These are phyloP conservation scores for Hippocampus barbouri DNA, from an alignment of 2,113 vertebrate species.

Conservation along the genomic window DNA sequence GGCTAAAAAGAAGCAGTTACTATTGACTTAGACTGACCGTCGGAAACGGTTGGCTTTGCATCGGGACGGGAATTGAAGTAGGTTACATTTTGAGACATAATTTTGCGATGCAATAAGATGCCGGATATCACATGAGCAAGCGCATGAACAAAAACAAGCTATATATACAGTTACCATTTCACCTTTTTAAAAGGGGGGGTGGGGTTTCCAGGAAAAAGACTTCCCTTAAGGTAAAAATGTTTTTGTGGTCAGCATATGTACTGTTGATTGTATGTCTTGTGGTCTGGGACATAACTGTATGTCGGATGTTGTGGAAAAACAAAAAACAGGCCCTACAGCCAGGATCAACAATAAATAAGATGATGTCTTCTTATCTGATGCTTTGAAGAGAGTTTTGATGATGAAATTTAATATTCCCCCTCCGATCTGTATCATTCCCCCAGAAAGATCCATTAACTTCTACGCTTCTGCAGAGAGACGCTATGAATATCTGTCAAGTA, in stretches of 20 bases:
- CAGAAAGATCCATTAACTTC: conserved; percentile 38
- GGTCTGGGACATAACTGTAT: background rate
- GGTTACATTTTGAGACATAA: background rate
- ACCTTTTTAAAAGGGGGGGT: background rate
- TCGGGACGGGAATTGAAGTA: background rate
- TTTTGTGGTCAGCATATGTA: conserved; percentile 20
- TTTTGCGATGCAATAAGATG: background rate
- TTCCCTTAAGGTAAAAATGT: conserved; percentile 30
- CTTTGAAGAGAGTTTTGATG: conserved; percentile 37
- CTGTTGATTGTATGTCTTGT: background rate
- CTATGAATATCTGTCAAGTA: conserved; percentile 14
- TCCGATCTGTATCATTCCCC: conserved; percentile 28
- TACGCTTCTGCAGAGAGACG: conserved; percentile 27
- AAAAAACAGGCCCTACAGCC: conserved; percentile 7
- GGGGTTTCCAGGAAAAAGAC: conserved; percentile 40
- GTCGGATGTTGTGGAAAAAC: conserved; percentile 1
- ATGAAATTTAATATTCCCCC: conserved; percentile 31
- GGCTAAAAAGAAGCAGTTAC: conserved; percentile 3
- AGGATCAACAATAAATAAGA: conserved; percentile 31
- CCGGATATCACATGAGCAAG: background rate
- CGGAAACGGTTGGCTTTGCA: background rate
- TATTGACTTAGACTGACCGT: background rate
- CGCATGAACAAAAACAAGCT: background rate
- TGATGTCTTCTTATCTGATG: conserved; percentile 27
- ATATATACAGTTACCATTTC: background rate